Evolutionary conservation across 2,797 vertebrate species (phyloP), one percentile per base, ranked within the genome.

Genomic region (Gouania willdenowi): DNA sequence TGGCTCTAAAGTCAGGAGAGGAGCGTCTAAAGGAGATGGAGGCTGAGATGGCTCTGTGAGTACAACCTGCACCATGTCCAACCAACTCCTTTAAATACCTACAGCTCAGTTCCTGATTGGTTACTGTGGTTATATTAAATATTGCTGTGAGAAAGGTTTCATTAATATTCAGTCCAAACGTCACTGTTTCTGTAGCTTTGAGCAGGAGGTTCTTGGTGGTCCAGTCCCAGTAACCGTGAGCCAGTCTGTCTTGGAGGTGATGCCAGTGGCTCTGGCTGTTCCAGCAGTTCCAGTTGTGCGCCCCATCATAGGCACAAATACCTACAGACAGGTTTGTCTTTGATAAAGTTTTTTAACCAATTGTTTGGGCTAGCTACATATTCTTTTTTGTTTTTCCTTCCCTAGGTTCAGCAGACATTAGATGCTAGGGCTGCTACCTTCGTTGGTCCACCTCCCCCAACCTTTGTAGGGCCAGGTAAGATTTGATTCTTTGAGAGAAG

Each of bases 201-300:
- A 94, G 67, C 93, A 95, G 81, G 93, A 95, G 77, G 92, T 95
- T 11, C 78, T 95, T 37, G 93, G 93, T 8, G 93, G 91, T 19
- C 84, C 90, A 0, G 81, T 92, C 10, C 59, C 89, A 1, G 81
- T 89, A 16, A 61, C 88, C n/a, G 77, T 64, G 35, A 70, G 81
- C 15, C 51, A 81, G 6, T 32, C 73, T n/a, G 47, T 83, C 4
- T 71, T 90, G 22, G 91, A 93, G 22, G 80, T 78, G 2, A 51
- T 91, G 5, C 87, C 92, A 1, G 66, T 92, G 0, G 84, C 89
- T 16, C 24, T 91, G 9, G 75, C 86, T 4, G 74, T 90, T 31
- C 64, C 83, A 3, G 41, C 79, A 0, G 52, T 91, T 16, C 77
- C 91, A 3, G 56, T 93, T 1, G 74, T 91, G 22, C 89, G 93